Evolutionary conservation across 2,888 invertebrate genomes (phyloP).

Genomic region (Cantharis nigra): DNA sequence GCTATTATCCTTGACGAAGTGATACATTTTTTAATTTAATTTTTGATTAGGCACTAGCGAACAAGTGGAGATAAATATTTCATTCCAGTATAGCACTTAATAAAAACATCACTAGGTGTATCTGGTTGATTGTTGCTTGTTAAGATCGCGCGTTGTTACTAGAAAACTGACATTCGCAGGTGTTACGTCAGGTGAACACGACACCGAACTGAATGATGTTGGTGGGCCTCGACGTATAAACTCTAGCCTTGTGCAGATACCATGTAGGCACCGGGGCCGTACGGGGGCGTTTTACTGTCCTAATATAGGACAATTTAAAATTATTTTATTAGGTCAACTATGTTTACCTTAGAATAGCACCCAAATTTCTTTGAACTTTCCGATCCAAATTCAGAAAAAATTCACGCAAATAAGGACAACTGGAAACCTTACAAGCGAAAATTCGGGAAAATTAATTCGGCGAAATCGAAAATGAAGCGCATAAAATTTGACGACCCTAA

Average conservation of each 20-base stretch:
- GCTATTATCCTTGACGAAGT: slow-evolving; percentile 73
- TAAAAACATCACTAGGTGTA: neutral
- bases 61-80: neutral
- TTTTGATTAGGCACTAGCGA: neutral
- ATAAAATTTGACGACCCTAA: neutral
- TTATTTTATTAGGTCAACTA: slow-evolving; percentile 6
- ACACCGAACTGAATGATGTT: slow-evolving; percentile 44
- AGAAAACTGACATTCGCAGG: slow-evolving; percentile 42
- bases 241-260: slow-evolving; percentile 23
- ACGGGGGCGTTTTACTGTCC: slow-evolving; percentile 36
- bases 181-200: slow-evolving; percentile 54
- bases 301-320: slow-evolving; percentile 2
- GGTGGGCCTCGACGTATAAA: slow-evolving; percentile 20
- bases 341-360: neutral
- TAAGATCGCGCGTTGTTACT: slow-evolving; percentile 24
- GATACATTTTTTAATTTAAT: slow-evolving; percentile 66
- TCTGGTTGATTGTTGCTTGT: neutral
- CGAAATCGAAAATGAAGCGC: neutral
- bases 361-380: neutral
- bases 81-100: neutral
- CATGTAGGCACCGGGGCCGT: slow-evolving; percentile 45
- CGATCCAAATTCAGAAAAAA: neutral
- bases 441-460: neutral
- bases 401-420: neutral
- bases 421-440: neutral